These are phyloP conservation scores for Pangasius larnaudii DNA, from an alignment of 2,797 vertebrate genomes.

Conservation along the genomic window DNA sequence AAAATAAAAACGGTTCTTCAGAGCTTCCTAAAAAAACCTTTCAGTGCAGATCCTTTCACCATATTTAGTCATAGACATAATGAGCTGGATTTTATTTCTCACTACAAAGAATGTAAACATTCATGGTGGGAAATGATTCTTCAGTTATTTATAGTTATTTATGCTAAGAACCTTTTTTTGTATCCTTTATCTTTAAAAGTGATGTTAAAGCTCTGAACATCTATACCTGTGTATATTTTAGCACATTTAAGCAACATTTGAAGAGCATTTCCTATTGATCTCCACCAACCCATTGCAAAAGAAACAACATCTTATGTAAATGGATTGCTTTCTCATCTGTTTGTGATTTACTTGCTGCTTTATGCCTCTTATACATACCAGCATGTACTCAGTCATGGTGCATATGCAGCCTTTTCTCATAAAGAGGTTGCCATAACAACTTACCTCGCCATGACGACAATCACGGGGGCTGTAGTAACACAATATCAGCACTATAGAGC, in stretches of 20 bases:
- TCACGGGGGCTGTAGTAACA: not conserved
- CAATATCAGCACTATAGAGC: too few species aligned
- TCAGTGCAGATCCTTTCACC: not conserved
- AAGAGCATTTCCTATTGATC: not conserved
- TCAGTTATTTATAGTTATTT: not conserved
- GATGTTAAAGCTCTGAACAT: not conserved
- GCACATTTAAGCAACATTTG: not conserved
- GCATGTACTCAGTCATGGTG: conserved; percentile 13
- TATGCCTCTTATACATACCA: conserved; percentile 24
- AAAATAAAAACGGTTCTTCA: not conserved
- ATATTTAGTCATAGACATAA: not conserved
- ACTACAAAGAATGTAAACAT: not conserved
- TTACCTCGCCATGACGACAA: not conserved
- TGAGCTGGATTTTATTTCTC: not conserved
- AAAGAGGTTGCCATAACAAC: conserved; percentile 26
- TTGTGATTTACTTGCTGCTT: conserved; percentile 30
- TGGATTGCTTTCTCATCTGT: conserved; percentile 35
- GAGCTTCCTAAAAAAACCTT: not conserved
- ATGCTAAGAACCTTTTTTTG: not conserved
- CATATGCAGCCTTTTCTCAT: conserved; percentile 15
- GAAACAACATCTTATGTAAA: conserved; percentile 16
- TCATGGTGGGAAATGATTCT: not conserved
- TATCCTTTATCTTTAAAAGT: not conserved
- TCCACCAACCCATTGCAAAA: not conserved
- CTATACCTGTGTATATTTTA: not conserved